Base-by-base conservation (phyloP, 2,113 vertebrate species). In the Sturnus vulgaris region DNA sequence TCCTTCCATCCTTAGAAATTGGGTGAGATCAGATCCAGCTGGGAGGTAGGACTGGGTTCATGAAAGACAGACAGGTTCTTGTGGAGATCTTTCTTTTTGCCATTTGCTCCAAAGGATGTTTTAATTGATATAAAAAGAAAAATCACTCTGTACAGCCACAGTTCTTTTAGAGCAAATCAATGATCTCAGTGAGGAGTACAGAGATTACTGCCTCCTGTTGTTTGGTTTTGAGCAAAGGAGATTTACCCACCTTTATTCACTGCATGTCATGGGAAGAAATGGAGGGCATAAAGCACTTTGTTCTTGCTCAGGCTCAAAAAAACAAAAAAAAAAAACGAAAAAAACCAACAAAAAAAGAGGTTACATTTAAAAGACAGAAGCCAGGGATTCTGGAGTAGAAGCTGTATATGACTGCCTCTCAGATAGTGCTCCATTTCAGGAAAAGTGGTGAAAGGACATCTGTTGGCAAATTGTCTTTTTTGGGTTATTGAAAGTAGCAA, bases 381-480 rank as follows among this genome's bases (percentile, higher is more conserved):
- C 61, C 60, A 88, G 28, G 18, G 31, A 46, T 71, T 86, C 53
- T 81, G 42, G 42, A 93, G 56, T 75, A 68, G 61, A 88, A 71
- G 69, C 23, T 0, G 0, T 92, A 47, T 82, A 21, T 66, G 46
- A 63, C 27, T 83, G 30, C 57, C 49, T 88, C 86, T 84, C 40
- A 50, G 63, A 79, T 76, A 82, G 80, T 22, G 30, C 70, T 92
- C n/a, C 55, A 61, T 14, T 94, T 88, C 88, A 90, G 79, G 56
- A 83, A 30, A 76, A 88, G 49, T 46, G 68, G 90, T 93, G 80
- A 91, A 93, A 96, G 75, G 70, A 82, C 70, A 83, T 91, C 44
- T 85, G n/a, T 82, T 93, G 80, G 94, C 93, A 93, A 75, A 82
- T 39, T 88, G 90, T 50, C 55, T 65, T 95, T 86, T 80, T 64